These are phyloP conservation scores for Eubucco bourcierii DNA, from an alignment of 2,113 vertebrate genomes.

Conservation along the genomic window DNA sequence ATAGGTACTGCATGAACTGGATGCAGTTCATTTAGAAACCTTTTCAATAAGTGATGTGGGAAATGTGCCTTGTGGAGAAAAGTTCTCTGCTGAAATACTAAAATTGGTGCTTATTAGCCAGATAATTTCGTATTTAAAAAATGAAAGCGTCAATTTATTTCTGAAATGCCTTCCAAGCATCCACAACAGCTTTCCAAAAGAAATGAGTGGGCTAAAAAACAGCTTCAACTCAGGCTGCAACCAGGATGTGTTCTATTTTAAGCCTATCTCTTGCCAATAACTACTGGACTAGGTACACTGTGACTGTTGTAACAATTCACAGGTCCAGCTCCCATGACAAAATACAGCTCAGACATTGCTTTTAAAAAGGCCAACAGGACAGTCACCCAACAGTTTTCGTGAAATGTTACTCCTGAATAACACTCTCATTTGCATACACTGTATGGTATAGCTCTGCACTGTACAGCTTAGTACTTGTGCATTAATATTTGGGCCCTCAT, in stretches of 20 bases:
- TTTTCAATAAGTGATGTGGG: not conserved
- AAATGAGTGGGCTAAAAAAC: not conserved
- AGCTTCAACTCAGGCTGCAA: not conserved
- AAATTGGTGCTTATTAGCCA: not conserved
- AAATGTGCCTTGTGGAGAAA: not conserved
- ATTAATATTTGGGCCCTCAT: not conserved
- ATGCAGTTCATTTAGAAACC: not conserved
- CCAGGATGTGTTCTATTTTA: not conserved
- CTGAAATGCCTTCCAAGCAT: not conserved
- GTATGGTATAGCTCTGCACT: not conserved
- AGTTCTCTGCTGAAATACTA: not conserved
- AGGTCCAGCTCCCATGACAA: not conserved
- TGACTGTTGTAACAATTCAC: not conserved
- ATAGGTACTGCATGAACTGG: not conserved
- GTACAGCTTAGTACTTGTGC: not conserved
- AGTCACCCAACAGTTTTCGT: not conserved
- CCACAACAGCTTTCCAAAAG: not conserved
- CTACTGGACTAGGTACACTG: not conserved
- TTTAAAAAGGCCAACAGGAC: not conserved
- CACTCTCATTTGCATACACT: not conserved
- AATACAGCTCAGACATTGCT: not conserved
- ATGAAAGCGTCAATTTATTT: not conserved
- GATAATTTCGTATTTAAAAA: not conserved
- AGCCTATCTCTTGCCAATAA: not conserved
- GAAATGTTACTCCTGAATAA: not conserved